Base-by-base conservation (phyloP, 2,113 vertebrate species). In the Psephotus haematonotus region DNA sequence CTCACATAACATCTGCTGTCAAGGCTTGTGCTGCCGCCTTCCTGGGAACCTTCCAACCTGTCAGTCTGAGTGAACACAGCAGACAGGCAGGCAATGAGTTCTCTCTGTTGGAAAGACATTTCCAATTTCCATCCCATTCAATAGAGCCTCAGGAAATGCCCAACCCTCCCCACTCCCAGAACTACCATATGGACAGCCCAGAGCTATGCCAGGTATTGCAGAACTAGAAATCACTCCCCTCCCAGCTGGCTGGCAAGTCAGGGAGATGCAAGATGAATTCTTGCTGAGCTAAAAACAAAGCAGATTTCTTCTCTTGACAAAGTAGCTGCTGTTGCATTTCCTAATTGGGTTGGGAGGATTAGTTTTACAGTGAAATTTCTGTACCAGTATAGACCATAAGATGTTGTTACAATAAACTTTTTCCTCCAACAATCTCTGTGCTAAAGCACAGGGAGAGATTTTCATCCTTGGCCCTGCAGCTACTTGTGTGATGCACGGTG, bases 1-100 rank as follows among this genome's bases (percentile, higher is more conserved):
- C 93, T 93, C 93, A 96, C 78, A 57, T 82, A 95, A 88, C 97
- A 97, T 97, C 96, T 97, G 96, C 96, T 93, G 91, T 94, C 94
- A 91, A 77, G 94, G 37, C 82, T 82, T 77, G 53, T 31, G 24
- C 47, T n/a, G 84, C 88, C 2, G 75, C 93, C 93, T 97, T 95
- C 92, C 92, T 96, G 96, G 91, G 86, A 96, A 49, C 79, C 74
- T 90, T 96, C 90, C 96, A 96, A 75, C 69, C 88, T 95, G 96
- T 95, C 96, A 95, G 72, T 75, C 78, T 80, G 86, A 91, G 76
- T 70, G 86, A 89, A 94, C 95, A 72, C 91, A 94, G 92, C 90
- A 69, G 80, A 97, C 91, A 95, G 90, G 81, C 88, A 92, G 86
- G 91, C 78, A 91, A 13, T 6, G 68, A 89, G 55, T 46, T 49